A percentile compares a stretch with the other conserved stretches of the same genome.
These are phyloP conservation scores for Nymphalis polychloros DNA, from an alignment of 2,888 invertebrate genomes.

Conservation along the genomic window DNA sequence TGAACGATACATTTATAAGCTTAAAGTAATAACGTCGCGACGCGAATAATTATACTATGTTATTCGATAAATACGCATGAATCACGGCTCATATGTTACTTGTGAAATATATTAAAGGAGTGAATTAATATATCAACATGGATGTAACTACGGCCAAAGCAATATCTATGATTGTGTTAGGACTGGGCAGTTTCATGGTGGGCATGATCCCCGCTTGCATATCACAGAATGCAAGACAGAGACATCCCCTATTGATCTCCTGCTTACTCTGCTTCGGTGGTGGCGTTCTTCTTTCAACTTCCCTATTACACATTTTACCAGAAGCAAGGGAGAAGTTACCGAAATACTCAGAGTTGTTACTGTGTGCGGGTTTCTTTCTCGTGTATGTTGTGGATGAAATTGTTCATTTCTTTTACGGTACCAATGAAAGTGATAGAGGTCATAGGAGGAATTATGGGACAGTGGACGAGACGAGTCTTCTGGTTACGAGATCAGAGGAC, in stretches of 20 bases:
- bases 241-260: slow-evolving; percentile 84
- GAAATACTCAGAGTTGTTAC: slow-evolving; percentile 83
- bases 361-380: slow-evolving; percentile 86
- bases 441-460: slow-evolving; percentile 48
- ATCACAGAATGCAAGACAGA: slow-evolving; percentile 79
- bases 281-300: slow-evolving; percentile 89
- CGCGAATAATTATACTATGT: slow-evolving; percentile 1
- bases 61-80: slow-evolving; percentile 11
- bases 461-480: slow-evolving; percentile 56
- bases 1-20: neutral
- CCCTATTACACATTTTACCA: slow-evolving; percentile 90
- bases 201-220: slow-evolving; percentile 87
- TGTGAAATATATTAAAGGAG: neutral
- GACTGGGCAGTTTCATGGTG: slow-evolving; percentile 85
- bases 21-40: slow-evolving; percentile 7
- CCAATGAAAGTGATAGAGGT: slow-evolving; percentile 37
- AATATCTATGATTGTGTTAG: slow-evolving; percentile 84
- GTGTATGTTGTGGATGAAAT: slow-evolving; percentile 88
- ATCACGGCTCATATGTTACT: neutral
- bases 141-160: slow-evolving; percentile 82
- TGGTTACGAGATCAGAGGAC: slow-evolving; percentile 41
- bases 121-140: slow-evolving; percentile 55
- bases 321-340: slow-evolving; percentile 85
- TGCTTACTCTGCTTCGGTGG: slow-evolving; percentile 89
- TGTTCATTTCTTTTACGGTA: slow-evolving; percentile 84